phyloP scores from a whole-genome alignment of 2,113 vertebrate species.

The Python bivittatus region DNA sequence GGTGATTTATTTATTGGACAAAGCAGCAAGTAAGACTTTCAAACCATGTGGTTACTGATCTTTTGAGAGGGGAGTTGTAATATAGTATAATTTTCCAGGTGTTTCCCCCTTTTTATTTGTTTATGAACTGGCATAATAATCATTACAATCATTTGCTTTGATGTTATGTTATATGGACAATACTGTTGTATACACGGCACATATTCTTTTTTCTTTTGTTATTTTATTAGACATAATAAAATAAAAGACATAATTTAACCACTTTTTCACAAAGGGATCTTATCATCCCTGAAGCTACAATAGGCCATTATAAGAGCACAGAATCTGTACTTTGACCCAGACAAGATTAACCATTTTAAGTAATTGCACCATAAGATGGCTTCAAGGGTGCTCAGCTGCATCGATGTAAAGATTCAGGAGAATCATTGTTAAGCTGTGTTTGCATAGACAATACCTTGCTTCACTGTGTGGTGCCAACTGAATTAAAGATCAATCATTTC shows the following conservation, averaged over 20 bases:
- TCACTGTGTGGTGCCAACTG: constrained; percentile 12
- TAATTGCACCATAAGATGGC: background rate
- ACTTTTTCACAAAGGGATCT: background rate
- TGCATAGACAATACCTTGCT: background rate
- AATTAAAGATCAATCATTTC: constrained; percentile 35
- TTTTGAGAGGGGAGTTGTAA: background rate
- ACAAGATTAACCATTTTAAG: background rate
- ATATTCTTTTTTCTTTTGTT: background rate
- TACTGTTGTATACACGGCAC: background rate
- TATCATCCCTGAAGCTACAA: background rate
- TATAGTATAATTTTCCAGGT: background rate
- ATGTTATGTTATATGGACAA: background rate
- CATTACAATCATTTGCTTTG: background rate
- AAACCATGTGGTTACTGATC: too few species aligned
- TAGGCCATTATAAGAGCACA: background rate
- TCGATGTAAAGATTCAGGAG: background rate
- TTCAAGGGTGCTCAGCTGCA: background rate
- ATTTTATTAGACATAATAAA: background rate
- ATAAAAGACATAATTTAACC: background rate
- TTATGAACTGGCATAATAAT: background rate
- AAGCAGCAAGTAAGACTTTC: too few species aligned
- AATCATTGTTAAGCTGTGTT: background rate
- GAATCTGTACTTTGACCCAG: background rate
- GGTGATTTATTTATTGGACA: too few species aligned
- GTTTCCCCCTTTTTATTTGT: background rate